phyloP scores from a whole-genome alignment of 2,797 vertebrate genomes.

The Myioborus miniatus region DNA sequence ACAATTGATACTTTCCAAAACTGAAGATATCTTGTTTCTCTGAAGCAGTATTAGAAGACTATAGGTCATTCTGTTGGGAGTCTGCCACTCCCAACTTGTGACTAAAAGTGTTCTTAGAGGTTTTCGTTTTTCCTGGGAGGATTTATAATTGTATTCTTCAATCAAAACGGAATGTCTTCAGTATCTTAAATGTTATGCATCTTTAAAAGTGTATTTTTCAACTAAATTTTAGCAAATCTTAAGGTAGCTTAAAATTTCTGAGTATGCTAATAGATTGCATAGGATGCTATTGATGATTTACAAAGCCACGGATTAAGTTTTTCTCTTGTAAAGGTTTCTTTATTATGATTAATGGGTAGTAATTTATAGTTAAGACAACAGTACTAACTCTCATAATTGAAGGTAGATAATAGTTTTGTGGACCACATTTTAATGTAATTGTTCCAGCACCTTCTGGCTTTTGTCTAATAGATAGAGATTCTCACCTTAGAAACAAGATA shows the following conservation, averaged over 20 bases:
- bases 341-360: neutral
- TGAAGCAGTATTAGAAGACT: neutral
- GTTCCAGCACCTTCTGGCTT: neutral
- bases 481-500: neutral
- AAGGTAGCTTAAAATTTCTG: neutral
- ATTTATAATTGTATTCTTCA: neutral
- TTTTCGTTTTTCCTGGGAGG: neutral
- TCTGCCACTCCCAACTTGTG: neutral
- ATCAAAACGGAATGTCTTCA: neutral
- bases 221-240: neutral
- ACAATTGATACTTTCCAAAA: neutral
- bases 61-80: neutral
- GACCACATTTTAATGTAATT: neutral
- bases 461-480: neutral
- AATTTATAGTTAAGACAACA: neutral
- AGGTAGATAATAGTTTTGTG: neutral
- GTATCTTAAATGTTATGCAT: neutral
- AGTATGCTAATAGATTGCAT: neutral
- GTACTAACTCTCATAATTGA: neutral
- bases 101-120: neutral
- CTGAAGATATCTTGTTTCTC: neutral
- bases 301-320: neutral
- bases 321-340: neutral
- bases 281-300: neutral
- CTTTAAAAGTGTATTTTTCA: neutral